Conservation (phyloP, 2,113 vertebrate species). For the Isichthys henryi region DNA sequence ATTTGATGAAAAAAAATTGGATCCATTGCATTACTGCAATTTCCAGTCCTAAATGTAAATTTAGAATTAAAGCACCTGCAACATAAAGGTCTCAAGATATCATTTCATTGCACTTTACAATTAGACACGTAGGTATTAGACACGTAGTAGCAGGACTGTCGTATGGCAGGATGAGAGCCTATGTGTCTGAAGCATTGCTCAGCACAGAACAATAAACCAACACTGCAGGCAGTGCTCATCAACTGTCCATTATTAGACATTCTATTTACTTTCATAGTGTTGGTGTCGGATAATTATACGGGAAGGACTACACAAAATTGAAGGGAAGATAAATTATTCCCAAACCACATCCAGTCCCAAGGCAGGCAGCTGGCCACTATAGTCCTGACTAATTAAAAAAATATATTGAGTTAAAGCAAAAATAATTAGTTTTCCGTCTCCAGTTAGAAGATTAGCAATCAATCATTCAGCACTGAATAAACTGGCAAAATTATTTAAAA, state of each 20-base stretch:
- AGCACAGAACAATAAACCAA: not conserved
- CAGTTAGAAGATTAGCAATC: slow-evolving; percentile 44
- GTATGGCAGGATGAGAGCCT: not conserved
- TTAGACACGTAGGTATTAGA: not conserved
- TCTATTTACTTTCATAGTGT: not conserved
- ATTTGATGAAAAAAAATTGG: not conserved
- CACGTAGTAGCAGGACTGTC: not conserved
- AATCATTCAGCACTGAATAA: slow-evolving; percentile 40
- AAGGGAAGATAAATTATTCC: not conserved
- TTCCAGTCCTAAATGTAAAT: not conserved
- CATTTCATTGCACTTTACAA: not conserved
- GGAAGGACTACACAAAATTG: not conserved
- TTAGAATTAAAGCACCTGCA: not conserved
- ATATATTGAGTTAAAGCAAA: slow-evolving; percentile 36
- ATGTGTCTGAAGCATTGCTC: not conserved
- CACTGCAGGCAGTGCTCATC: not conserved
- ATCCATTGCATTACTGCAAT: not conserved
- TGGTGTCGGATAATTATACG: not conserved
- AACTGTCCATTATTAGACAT: not conserved
- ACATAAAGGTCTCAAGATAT: not conserved
- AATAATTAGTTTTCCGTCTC: slow-evolving; percentile 40
- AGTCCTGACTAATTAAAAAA: slow-evolving; percentile 34
- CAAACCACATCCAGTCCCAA: not conserved
- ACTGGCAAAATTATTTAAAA: slow-evolving; percentile 24
- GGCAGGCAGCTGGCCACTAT: slow-evolving; percentile 20